These are phyloP conservation scores for Drosophila pseudotalamancana DNA, from an alignment of 2,888 invertebrate species.

Conservation along the genomic window DNA sequence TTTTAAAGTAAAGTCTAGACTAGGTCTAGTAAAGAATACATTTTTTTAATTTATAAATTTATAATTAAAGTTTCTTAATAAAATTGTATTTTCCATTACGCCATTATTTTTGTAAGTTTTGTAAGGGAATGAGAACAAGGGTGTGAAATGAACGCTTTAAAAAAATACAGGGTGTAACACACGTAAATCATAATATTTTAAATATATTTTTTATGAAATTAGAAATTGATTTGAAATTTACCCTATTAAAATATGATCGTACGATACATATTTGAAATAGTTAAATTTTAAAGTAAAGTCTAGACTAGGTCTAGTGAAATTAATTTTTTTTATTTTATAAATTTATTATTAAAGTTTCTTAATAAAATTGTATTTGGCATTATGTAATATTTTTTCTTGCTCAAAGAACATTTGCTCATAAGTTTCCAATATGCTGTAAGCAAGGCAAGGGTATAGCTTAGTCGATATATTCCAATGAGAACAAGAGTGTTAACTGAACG, in stretches of 20 bases:
- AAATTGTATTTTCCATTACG: background rate
- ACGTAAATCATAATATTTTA: too few species aligned
- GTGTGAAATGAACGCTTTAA: too few species aligned
- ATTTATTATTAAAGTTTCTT: background rate
- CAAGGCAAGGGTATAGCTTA: too few species aligned
- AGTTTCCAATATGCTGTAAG: too few species aligned
- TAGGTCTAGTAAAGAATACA: too few species aligned
- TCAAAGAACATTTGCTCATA: too few species aligned
- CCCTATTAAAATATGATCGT: conserved; percentile 12
- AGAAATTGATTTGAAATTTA: too few species aligned
- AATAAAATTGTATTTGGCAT: background rate
- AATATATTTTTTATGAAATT: too few species aligned
- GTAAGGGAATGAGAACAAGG: background rate
- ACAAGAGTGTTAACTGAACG: background rate
- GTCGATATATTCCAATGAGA: too few species aligned
- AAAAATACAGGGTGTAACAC: too few species aligned
- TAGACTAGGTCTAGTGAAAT: too few species aligned
- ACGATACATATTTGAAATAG: conserved; percentile 3
- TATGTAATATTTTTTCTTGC: background rate
- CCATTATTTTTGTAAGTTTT: background rate
- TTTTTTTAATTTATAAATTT: background rate
- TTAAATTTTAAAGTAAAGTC: conserved; percentile 2
- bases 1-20: conserved; percentile 2
- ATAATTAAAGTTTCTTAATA: background rate
- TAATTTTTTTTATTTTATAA: background rate